phyloP scores from a whole-genome alignment of 2,113 vertebrate genomes.

The Stigmatopora argus region DNA sequence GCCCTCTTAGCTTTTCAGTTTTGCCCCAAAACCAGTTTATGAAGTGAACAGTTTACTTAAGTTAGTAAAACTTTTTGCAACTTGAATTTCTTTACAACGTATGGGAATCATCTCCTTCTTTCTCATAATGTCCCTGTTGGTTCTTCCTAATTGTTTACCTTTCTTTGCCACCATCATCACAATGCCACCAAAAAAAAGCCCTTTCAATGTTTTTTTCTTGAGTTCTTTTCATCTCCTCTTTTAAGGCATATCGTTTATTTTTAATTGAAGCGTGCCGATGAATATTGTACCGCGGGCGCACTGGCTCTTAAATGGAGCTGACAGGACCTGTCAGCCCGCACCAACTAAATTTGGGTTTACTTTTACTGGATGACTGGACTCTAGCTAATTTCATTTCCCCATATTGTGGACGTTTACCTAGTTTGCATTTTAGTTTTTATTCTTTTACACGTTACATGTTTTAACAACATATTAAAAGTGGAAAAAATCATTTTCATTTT shows the following conservation, averaged over 20 bases:
- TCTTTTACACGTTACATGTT: too few relatives aligned
- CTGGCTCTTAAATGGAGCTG: background rate
- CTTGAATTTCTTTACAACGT: too few relatives aligned
- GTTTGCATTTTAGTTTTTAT: too few relatives aligned
- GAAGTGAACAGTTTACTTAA: too few relatives aligned
- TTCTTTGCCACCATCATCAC: background rate
- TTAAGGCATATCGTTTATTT: background rate
- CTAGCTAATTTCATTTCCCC: background rate
- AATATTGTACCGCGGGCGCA: background rate
- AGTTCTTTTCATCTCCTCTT: background rate
- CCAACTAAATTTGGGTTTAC: background rate
- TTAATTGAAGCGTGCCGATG: background rate
- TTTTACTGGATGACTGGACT: conserved; percentile 3
- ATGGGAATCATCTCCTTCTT: too few relatives aligned
- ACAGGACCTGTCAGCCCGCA: background rate
- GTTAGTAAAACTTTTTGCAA: too few relatives aligned
- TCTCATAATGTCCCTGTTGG: background rate
- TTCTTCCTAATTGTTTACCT: background rate
- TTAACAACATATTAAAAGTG: too few relatives aligned
- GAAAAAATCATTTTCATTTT: too few relatives aligned
- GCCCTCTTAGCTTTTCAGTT: too few relatives aligned
- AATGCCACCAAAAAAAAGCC: background rate
- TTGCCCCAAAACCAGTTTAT: too few relatives aligned
- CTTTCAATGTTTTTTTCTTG: background rate
- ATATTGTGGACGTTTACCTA: background rate